These are phyloP conservation scores for Rhimphoctona megacephalus DNA, from an alignment of 2,888 invertebrate genomes.

Conservation along the genomic window DNA sequence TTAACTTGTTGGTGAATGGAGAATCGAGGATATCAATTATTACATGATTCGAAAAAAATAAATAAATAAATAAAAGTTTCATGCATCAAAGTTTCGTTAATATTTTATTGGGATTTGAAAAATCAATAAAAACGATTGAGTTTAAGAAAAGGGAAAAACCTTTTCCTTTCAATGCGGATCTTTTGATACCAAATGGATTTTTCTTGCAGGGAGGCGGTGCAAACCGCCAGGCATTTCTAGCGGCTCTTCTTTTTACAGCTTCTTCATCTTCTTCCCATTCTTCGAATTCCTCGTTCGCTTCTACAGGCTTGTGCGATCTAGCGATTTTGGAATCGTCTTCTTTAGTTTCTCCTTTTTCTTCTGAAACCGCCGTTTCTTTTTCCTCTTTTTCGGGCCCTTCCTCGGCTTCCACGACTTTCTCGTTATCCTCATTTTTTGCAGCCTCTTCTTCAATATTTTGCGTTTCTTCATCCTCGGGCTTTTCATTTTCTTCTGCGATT, in stretches of 20 bases:
- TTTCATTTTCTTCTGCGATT: neutral
- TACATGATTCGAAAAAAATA: neutral
- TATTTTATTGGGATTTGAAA: neutral
- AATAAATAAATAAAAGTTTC: neutral
- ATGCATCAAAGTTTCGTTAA: neutral
- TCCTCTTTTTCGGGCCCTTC: neutral
- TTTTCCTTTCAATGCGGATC: constrained; percentile 70
- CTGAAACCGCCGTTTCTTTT: neutral
- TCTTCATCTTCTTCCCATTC: constrained; percentile 30
- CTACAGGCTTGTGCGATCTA: neutral
- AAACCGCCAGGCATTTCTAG: constrained; percentile 69
- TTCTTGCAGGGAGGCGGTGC: constrained; percentile 71
- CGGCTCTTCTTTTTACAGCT: constrained; percentile 9
- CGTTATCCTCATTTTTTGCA: constrained; percentile 21
- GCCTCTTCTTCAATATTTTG: constrained; percentile 17
- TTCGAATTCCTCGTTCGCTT: neutral
- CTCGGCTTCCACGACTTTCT: neutral
- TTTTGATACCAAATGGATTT: constrained; percentile 68
- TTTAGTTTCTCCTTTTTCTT: constrained; percentile 15
- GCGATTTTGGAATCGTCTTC: neutral
- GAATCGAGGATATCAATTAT: neutral
- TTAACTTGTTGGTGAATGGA: neutral
- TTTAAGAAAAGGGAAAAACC: constrained; percentile 65
- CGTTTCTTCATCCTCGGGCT: constrained; percentile 31
- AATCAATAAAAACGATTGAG: neutral